phyloP scores from a whole-genome alignment of 2,113 vertebrate genomes.

The Sylvia atricapilla region DNA sequence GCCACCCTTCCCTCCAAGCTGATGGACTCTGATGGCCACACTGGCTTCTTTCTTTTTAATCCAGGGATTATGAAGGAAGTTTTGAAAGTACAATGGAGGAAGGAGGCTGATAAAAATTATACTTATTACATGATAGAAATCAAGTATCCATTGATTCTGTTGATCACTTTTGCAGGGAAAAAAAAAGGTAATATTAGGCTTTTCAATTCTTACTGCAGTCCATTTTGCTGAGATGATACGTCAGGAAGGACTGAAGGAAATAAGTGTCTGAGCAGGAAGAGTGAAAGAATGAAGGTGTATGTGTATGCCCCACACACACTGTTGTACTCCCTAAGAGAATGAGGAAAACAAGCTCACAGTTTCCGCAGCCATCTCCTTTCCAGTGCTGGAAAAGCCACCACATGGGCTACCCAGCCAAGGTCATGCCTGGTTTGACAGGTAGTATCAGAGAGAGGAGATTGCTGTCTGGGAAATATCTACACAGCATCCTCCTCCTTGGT shows the following conservation, averaged over 20 bases:
- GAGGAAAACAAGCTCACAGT: background rate
- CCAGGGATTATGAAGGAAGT: background rate
- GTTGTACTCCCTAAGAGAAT: background rate
- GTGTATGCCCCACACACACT: background rate
- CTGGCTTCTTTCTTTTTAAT: background rate
- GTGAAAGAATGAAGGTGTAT: background rate
- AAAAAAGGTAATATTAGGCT: background rate
- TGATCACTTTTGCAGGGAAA: background rate
- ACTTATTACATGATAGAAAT: background rate
- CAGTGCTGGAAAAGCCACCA: background rate
- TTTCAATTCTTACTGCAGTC: background rate
- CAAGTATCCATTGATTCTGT: background rate
- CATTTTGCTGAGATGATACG: background rate
- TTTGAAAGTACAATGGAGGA: background rate
- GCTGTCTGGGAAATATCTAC: background rate
- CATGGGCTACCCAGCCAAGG: background rate
- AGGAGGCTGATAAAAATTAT: background rate
- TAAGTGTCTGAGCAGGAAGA: background rate
- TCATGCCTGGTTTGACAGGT: background rate
- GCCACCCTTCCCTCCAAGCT: background rate
- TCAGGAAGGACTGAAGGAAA: background rate
- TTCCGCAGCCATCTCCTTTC: background rate
- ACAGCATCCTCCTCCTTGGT: background rate
- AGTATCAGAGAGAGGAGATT: background rate
- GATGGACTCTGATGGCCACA: background rate